A percentile compares a stretch with the other conserved stretches of the same genome.
phyloP scores from a whole-genome alignment of 2,888 invertebrate species.

The Neocrepidodera transversa region DNA sequence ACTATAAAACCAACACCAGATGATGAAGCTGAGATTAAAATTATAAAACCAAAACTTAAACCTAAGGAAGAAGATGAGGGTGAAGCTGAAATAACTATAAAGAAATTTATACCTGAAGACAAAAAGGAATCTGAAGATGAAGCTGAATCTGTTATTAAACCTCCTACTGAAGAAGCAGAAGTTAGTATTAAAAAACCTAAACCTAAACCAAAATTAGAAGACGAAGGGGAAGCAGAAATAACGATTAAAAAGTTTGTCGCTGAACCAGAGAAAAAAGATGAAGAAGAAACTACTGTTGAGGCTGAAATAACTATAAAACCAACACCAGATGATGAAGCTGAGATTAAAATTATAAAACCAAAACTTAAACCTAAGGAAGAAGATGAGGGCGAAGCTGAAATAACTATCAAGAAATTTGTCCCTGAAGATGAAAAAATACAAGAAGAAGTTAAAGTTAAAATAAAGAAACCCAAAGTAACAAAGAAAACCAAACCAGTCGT shows the following conservation, averaged over 20 bases:
- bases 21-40: conserved; percentile 46
- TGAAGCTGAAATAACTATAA: conserved; percentile 58
- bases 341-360: conserved; percentile 48
- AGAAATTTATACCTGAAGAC: conserved; percentile 40
- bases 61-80: not conserved
- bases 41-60: conserved; percentile 39
- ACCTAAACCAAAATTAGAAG: conserved; percentile 42
- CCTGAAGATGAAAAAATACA: conserved; percentile 31
- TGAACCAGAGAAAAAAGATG: conserved; percentile 58
- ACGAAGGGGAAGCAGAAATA: conserved; percentile 49
- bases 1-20: conserved; percentile 44
- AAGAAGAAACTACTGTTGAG: conserved; percentile 70
- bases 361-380: conserved; percentile 43
- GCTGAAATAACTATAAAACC: conserved; percentile 60
- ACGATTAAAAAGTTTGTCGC: conserved; percentile 43
- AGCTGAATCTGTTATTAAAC: conserved; percentile 43
- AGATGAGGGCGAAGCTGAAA: conserved; percentile 57
- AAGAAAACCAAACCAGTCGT: conserved; percentile 54
- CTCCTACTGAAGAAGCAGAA: conserved; percentile 34
- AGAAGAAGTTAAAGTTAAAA: conserved; percentile 42
- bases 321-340: conserved; percentile 56
- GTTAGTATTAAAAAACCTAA: conserved; percentile 36
- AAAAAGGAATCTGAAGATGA: conserved; percentile 49
- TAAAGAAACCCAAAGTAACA: conserved; percentile 55
- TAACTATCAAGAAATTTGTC: conserved; percentile 54